phyloP scores from a whole-genome alignment of 2,797 vertebrate species.

The Mus spretus region DNA sequence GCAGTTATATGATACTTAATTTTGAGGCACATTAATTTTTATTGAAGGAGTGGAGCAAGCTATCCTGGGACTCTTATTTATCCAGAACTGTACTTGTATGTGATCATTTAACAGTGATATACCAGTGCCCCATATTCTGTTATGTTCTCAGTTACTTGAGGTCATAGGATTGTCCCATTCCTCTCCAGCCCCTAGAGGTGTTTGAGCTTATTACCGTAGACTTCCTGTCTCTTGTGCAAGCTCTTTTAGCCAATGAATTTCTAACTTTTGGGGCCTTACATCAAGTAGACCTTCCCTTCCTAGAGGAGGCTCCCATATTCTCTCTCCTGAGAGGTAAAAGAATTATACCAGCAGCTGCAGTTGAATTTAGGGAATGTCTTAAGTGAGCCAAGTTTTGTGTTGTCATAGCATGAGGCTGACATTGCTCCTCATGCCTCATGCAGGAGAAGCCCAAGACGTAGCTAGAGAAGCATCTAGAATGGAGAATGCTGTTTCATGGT shows the following conservation, averaged over 20 bases:
- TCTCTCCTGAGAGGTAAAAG: background rate
- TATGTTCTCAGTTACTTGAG: background rate
- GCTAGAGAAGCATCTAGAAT: conserved; percentile 12
- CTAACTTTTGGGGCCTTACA: background rate
- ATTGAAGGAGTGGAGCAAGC: background rate
- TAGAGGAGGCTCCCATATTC: background rate
- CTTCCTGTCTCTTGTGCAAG: background rate
- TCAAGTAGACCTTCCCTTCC: background rate
- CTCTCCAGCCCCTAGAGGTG: background rate
- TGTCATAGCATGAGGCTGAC: background rate
- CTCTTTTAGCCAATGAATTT: background rate
- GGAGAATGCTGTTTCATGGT: background rate
- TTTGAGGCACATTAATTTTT: conserved; percentile 60
- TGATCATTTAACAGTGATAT: background rate
- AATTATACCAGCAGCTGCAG: background rate
- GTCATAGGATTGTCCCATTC: background rate
- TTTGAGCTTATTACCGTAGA: conserved; percentile 25
- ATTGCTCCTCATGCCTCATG: background rate
- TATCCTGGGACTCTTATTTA: background rate
- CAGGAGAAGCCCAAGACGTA: background rate
- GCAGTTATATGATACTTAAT: background rate
- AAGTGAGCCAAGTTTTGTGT: background rate
- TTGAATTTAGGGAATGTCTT: background rate
- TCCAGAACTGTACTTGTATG: background rate
- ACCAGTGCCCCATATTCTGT: fast-evolving